These are phyloP conservation scores for Euspilapteryx auroguttella DNA, from an alignment of 2,888 invertebrate genomes.

Conservation along the genomic window DNA sequence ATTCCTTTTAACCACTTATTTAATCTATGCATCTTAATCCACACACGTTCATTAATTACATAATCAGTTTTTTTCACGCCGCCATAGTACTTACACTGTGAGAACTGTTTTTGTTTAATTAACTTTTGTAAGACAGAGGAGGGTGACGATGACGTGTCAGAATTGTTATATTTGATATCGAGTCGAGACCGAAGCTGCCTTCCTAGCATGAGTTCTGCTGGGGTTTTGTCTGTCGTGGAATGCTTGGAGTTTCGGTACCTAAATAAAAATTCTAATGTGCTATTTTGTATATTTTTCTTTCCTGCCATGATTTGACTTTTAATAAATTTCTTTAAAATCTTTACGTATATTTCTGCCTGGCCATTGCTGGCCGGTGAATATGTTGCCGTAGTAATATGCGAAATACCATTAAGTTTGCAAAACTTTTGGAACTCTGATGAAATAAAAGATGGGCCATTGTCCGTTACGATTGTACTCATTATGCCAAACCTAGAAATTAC, in stretches of 20 bases:
- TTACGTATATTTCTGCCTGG: slow-evolving; percentile 1
- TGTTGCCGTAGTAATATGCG: background rate
- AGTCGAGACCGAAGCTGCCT: background rate
- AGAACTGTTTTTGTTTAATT: background rate
- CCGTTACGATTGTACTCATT: background rate
- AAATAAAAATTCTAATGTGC: slow-evolving; percentile 1
- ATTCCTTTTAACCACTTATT: background rate
- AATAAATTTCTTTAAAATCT: slow-evolving; percentile 1
- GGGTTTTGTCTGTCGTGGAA: slow-evolving; percentile 1
- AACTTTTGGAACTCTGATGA: background rate
- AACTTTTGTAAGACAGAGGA: background rate
- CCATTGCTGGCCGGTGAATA: slow-evolving; percentile 1
- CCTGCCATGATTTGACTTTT: background rate
- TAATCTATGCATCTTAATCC: background rate
- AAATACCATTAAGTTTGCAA: slow-evolving; percentile 2
- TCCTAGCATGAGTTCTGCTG: background rate
- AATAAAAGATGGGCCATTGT: slow-evolving; percentile 1
- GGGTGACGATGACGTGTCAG: background rate
- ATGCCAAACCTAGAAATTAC: slow-evolving; percentile 1
- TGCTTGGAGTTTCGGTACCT: slow-evolving; percentile 1
- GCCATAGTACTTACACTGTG: background rate
- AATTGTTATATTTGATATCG: background rate
- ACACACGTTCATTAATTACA: background rate
- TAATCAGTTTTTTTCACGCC: background rate
- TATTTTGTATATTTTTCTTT: background rate